These are phyloP conservation scores for Tyto alba DNA, from an alignment of 2,113 vertebrate genomes.

Conservation along the genomic window DNA sequence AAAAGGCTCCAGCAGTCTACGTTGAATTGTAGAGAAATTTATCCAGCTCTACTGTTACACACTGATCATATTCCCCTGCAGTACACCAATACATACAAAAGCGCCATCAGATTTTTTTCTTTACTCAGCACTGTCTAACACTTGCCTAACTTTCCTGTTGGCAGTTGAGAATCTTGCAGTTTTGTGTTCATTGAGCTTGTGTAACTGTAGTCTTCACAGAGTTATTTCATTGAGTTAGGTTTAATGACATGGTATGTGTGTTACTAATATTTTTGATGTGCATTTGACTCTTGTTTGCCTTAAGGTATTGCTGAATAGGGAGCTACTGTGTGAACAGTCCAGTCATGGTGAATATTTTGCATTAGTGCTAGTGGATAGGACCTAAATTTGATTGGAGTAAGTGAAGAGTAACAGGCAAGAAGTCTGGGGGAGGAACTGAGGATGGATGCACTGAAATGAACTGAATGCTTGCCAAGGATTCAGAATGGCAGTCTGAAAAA, in stretches of 20 bases:
- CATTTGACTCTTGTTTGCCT: not conserved
- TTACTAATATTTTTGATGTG: not conserved
- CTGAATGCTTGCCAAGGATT: not conserved
- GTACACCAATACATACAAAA: accelerated
- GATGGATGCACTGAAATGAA: constrained; percentile 12
- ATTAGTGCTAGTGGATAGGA: not conserved
- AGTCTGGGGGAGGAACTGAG: not conserved
- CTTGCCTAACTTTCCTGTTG: not conserved
- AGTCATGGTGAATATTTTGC: not conserved
- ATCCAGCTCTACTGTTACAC: not conserved
- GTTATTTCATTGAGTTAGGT: not conserved
- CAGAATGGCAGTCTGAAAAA: not conserved
- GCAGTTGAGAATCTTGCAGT: not conserved
- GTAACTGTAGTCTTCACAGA: not conserved
- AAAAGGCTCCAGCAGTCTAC: not conserved
- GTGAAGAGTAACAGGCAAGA: constrained; percentile 14
- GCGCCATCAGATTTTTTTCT: not conserved
- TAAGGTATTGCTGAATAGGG: not conserved
- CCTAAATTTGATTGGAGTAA: constrained; percentile 26
- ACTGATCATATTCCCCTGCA: not conserved
- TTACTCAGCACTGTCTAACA: not conserved
- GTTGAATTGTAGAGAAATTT: not conserved
- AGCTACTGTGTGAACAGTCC: not conserved
- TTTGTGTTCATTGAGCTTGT: not conserved
- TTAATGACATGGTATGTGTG: not conserved